These are phyloP conservation scores for Trichomalopsis sarcophagae DNA, from an alignment of 1,140 invertebrate genomes.

Conservation along the genomic window DNA sequence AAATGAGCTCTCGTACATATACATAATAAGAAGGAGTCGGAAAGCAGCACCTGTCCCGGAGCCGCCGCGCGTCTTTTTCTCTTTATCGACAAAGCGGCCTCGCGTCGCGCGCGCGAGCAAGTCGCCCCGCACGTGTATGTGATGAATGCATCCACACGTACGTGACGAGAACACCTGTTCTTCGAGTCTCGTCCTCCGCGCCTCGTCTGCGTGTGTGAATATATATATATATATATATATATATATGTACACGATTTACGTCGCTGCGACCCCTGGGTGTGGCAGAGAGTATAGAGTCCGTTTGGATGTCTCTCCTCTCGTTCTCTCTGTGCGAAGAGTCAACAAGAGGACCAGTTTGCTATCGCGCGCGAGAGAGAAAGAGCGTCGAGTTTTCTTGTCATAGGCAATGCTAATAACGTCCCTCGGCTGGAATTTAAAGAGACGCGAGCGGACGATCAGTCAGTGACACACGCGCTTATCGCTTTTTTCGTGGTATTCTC, in stretches of 20 bases:
- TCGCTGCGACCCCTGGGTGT: no score
- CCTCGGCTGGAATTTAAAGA: not conserved
- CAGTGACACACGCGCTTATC: not conserved
- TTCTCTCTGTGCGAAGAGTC: constrained; percentile 18
- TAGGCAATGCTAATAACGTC: constrained; percentile 28
- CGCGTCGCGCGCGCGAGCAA: not conserved
- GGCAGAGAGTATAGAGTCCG: not conserved
- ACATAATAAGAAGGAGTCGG: not conserved
- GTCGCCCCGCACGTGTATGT: not conserved
- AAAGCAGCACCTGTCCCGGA: constrained; percentile 13
- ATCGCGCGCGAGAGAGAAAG: not conserved
- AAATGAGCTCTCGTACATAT: not conserved
- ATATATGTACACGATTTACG: not conserved
- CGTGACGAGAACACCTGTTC: constrained; percentile 32
- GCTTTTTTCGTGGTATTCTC: not conserved
- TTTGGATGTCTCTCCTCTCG: no score
- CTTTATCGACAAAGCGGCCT: constrained; percentile 11
- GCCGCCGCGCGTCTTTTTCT: not conserved
- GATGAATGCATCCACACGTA: constrained; percentile 27
- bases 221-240: not conserved
- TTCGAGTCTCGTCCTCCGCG: not conserved
- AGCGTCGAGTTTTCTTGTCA: not conserved
- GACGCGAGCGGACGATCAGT: not conserved
- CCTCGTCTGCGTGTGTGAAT: not conserved
- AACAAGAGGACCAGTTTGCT: constrained; percentile 24